Percentiles rank a stretch among this genome's conserved stretches.
Evolutionary conservation across 2,797 vertebrate genomes (phyloP).

Genomic region (Scleropages formosus): DNA sequence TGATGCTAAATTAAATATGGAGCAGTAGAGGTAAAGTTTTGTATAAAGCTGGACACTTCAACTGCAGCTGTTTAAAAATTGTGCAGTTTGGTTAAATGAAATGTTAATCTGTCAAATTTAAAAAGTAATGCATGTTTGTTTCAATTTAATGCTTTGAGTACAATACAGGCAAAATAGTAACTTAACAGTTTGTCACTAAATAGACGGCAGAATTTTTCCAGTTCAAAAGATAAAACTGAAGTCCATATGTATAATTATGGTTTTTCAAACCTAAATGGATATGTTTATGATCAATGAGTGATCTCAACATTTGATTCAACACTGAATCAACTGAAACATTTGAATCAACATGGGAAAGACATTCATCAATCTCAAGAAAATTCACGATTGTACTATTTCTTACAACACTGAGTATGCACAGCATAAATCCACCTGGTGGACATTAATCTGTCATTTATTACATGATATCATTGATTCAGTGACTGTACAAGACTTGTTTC

Average conservation of each 20-base stretch:
- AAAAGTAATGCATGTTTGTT: too few species aligned
- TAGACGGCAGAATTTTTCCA: neutral
- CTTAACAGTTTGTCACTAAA: too few species aligned
- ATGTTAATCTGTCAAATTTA: too few species aligned
- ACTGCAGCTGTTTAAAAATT: too few species aligned
- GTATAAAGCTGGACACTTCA: too few species aligned
- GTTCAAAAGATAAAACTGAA: constrained; percentile 18
- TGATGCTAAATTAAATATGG: too few species aligned
- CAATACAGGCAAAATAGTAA: too few species aligned
- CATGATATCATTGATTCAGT: neutral
- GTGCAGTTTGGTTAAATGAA: too few species aligned
- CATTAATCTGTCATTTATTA: constrained; percentile 21
- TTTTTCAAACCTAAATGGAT: neutral
- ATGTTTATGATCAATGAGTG: neutral
- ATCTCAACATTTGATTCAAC: neutral
- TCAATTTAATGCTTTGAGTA: too few species aligned
- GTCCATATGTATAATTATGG: neutral
- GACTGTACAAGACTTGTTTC: neutral
- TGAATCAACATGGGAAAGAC: neutral
- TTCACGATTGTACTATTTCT: neutral
- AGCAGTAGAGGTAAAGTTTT: too few species aligned
- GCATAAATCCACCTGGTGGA: constrained; percentile 59
- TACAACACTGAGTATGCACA: constrained; percentile 21
- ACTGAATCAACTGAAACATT: too few species aligned
- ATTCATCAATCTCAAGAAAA: constrained; percentile 3